phyloP scores from a whole-genome alignment of 2,113 vertebrate species.

The Typhlomys cinereus region DNA sequence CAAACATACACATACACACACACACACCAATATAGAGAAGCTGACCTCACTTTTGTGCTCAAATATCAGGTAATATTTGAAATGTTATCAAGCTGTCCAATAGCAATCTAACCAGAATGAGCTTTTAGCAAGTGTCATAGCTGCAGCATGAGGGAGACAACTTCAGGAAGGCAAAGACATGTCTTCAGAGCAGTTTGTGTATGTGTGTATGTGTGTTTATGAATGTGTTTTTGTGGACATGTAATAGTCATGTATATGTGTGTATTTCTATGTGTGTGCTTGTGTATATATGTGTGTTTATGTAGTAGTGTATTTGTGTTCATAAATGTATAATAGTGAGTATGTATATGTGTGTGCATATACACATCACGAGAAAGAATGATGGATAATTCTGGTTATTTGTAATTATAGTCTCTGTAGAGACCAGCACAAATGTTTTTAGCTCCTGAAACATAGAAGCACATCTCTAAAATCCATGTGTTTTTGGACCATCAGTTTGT shows the following conservation, averaged over 20 bases:
- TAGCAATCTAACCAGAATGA: not conserved
- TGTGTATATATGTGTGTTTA: not conserved
- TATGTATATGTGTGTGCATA: not conserved
- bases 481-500: too few species aligned
- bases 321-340: too few species aligned
- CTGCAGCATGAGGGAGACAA: not conserved
- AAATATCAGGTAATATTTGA: not conserved
- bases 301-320: not conserved
- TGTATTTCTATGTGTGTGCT: not conserved
- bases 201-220: not conserved
- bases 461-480: fast-evolving
- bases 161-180: not conserved
- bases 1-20: too few species aligned
- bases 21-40: not conserved
- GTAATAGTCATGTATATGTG: too few species aligned
- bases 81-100: not conserved
- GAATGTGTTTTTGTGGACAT: too few species aligned
- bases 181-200: not conserved
- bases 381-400: too few species aligned
- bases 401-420: not conserved
- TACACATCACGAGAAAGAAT: not conserved
- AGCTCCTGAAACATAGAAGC: not conserved
- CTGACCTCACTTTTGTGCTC: not conserved
- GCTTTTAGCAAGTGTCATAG: not conserved
- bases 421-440: not conserved